A percentile compares a stretch with the other conserved stretches of the same genome.
Conservation (phyloP, 2,113 vertebrate genomes). For the Macquaria ambigua region DNA sequence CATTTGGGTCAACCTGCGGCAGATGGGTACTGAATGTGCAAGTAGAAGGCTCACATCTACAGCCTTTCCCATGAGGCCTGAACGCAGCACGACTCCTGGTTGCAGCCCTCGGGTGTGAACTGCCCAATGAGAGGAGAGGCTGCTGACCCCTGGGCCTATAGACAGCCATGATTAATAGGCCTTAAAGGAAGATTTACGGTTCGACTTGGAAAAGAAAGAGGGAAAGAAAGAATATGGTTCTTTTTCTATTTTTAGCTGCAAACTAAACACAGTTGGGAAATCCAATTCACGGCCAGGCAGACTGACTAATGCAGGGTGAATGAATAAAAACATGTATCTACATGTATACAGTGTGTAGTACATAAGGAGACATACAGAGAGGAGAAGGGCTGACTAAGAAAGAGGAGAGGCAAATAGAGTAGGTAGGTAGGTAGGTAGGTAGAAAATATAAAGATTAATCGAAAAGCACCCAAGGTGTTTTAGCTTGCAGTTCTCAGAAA, state of each 20-base stretch:
- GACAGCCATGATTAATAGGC: constrained; percentile 58
- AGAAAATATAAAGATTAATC: background rate
- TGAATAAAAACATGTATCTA: background rate
- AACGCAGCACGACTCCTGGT: constrained; percentile 29
- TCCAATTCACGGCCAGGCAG: background rate
- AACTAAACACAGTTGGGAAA: background rate
- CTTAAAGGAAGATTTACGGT: constrained; percentile 32
- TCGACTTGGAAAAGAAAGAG: background rate
- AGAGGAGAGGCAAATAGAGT: background rate
- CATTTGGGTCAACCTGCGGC: constrained; percentile 2
- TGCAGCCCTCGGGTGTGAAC: background rate
- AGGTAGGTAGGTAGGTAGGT: too few species aligned
- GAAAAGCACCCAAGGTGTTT: background rate
- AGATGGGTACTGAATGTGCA: background rate
- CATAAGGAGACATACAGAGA: background rate
- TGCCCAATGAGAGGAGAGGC: constrained; percentile 37
- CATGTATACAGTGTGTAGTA: background rate
- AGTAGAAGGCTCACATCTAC: background rate
- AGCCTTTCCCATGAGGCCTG: constrained; percentile 20
- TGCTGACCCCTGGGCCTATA: constrained; percentile 25
- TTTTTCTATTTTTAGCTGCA: constrained; percentile 29
- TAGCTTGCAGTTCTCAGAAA: background rate
- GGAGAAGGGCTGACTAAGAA: background rate
- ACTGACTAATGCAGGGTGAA: background rate
- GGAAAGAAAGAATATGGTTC: background rate